Conservation (phyloP, 2,113 vertebrate genomes). For the Morphnarchus princeps region DNA sequence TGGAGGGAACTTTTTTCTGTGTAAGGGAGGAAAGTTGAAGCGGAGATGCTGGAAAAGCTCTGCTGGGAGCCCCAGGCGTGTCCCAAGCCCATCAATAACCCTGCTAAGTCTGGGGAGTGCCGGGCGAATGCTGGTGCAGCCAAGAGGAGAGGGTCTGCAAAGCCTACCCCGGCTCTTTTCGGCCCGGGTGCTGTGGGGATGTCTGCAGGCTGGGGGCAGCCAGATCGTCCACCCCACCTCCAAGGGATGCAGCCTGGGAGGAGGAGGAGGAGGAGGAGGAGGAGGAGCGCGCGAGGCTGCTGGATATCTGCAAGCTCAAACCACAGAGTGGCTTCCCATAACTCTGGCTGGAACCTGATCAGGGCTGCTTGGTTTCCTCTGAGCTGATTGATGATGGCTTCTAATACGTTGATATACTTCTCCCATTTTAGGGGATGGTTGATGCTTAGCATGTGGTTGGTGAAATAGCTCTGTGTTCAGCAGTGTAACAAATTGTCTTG, state of each 20-base stretch:
- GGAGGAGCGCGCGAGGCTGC: accelerated
- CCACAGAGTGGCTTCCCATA: not conserved
- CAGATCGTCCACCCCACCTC: not conserved
- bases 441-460: not conserved
- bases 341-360: not conserved
- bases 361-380: not conserved
- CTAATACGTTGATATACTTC: not conserved
- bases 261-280: not conserved
- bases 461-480: not conserved
- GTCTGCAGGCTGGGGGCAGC: not conserved
- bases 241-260: not conserved
- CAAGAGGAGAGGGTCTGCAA: not conserved
- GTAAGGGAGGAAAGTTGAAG: not conserved
- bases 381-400: not conserved
- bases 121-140: not conserved
- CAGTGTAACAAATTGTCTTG: not conserved
- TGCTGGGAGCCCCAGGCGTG: not conserved
- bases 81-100: not conserved
- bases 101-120: not conserved
- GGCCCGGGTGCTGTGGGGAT: accelerated
- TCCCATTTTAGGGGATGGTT: not conserved
- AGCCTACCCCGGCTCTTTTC: not conserved
- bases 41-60: accelerated
- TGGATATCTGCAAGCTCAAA: not conserved
- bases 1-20: not conserved